Percentiles rank a stretch among this genome's conserved stretches.
Evolutionary conservation across 2,797 vertebrate genomes (phyloP).

Genomic region (Ispidina picta): DNA sequence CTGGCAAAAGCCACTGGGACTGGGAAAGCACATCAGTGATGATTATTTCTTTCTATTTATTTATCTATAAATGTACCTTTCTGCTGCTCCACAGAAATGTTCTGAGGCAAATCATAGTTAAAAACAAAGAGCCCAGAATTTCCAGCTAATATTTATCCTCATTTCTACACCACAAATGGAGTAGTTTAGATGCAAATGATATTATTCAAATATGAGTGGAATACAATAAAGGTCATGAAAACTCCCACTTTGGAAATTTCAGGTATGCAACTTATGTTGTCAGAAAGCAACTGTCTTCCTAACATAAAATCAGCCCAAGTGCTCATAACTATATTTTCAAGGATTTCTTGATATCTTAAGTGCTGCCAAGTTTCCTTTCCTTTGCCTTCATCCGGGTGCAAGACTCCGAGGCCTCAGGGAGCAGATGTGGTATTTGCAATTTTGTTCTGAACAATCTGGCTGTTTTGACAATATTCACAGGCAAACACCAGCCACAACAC

Average conservation of each 20-base stretch:
- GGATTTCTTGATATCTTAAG: background rate
- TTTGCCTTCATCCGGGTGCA: background rate
- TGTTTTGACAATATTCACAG: slow-evolving; percentile 64
- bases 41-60: background rate
- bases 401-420: slow-evolving; percentile 25
- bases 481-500: slow-evolving; percentile 57
- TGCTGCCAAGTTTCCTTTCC: background rate
- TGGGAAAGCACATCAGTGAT: background rate
- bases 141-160: background rate
- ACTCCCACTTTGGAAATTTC: background rate
- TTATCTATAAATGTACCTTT: background rate
- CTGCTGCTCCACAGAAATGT: background rate
- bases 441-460: slow-evolving; percentile 55
- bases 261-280: background rate
- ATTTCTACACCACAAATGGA: background rate
- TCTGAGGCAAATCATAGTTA: background rate
- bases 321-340: background rate
- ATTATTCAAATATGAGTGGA: background rate
- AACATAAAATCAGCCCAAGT: background rate
- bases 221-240: background rate
- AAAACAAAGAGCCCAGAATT: background rate
- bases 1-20: background rate
- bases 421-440: slow-evolving; percentile 43
- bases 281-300: background rate
- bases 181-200: background rate